Evolutionary conservation across 2,888 invertebrate genomes (phyloP), one percentile per base, ranked within the genome.

Genomic region (Melinopterus prodromus): DNA sequence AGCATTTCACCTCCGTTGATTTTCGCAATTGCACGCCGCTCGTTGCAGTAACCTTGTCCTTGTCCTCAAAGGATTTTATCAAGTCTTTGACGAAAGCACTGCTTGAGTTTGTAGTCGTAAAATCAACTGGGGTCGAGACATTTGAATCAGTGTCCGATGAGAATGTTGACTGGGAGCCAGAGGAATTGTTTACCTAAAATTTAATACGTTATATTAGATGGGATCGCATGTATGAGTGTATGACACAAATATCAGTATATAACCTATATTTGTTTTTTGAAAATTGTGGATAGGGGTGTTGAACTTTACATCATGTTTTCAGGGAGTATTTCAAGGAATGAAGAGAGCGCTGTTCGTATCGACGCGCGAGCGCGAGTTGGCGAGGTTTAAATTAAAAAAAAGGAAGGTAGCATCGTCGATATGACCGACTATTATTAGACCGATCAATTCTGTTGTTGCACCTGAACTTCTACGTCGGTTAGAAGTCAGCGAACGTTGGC

Each of bases 101-200:
- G 16, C 53, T 77, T 5, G 53, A 36, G 69, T 86, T 86, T 71
- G 85, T 85, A 79, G 87, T 87, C 9, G 9, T 12, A n/a, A 74
- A 35, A 71, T 88, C 88, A 36, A 86, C 86, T 36, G 89, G 89
- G 37, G 87, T 87, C 16, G 90, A 90, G 15, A 88, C 86, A 38
- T 87, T 84, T 6, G 90, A 90, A 82, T 90, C 90, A 69, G 89
- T 86, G 83, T 90, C 90, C 5, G 90, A 90, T n/a, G 88, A 88
- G 77, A 87, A 86, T 70, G 85, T 80, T 6, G 88, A 88, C 26
- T 7, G 7, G 70, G 16, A 37, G 72, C 78, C 35, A 69, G 53
- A 53, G 53, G 53, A 53, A 12, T 53, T 53, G 53, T 53, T 53
- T 9, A 53, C 53, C 53, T 53, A 53, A 53, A 12, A 53, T 9